Evolutionary conservation across 92 coral and sea anemone genomes (phyloP), one percentile per base, ranked within the genome.

Genomic region (Epizoanthus rinbou): DNA sequence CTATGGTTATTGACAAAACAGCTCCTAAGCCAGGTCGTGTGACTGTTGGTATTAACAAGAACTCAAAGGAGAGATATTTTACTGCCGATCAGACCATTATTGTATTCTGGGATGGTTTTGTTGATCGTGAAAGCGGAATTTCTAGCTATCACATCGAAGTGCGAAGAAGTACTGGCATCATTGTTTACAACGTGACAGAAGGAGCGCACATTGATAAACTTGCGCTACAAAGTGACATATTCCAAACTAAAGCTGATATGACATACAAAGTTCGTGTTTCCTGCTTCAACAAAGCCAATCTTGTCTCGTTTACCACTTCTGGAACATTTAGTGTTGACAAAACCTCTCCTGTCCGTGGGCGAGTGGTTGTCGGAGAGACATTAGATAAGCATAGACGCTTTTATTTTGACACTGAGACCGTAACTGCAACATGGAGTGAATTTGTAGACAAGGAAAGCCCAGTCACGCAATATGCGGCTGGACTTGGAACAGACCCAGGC

Each of bases 211-310:
- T 86, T 18, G 88, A 84, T 13, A 74, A 59, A 3, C 57, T 86
- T 16, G 41, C 69, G 22, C 13, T 76, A 76, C 41, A 18, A 39
- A 19, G 35, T 19, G 70, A 43, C 4, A 21, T 4, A 11, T 69
- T 35, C 53, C 79, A 47, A 25, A 39, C 54, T 43, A 80, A 41
- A 13, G 88, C 83, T 13, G 85, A 87, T 7, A 65, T 63, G 50
- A 65, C 14, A 14, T 94, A 91, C 67, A 80, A 37, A 16, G 88
- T 80, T 14, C 85, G 57, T 4, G 91, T 94, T 39, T 74, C 66
- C n/a, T 92, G 93, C 65, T 79, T 80, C 73, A 96, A 96, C 88
- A 90, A 94, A 52, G 99, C 97, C 14, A 92, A 93, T 11, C 84
- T 96, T 33, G 73, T 63, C 21, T 35, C 94, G 31, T 52, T 79